Percentiles rank a stretch among this genome's conserved stretches.
phyloP scores from a whole-genome alignment of 2,797 vertebrate species.

The Spinibarbus caldwelli region DNA sequence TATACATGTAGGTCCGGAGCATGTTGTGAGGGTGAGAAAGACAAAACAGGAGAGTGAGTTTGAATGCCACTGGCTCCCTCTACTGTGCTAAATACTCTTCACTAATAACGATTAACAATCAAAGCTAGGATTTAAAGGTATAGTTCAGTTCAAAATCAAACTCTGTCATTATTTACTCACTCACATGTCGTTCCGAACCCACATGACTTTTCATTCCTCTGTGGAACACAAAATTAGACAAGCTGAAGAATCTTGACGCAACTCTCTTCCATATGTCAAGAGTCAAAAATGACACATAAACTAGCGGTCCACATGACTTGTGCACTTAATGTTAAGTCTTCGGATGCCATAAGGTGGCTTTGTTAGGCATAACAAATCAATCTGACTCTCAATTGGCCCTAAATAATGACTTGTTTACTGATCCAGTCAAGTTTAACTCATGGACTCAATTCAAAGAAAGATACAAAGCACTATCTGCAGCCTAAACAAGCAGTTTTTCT shows the following conservation, averaged over 20 bases:
- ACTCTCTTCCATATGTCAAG: not conserved
- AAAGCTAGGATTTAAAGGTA: not conserved
- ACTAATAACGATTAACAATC: not conserved
- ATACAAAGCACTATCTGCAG: not conserved
- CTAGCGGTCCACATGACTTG: not conserved
- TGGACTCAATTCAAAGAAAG: not conserved
- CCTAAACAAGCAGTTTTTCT: not conserved
- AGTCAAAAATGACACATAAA: not conserved
- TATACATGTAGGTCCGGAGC: constrained; percentile 55
- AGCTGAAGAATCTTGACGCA: not conserved
- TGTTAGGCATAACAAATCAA: not conserved
- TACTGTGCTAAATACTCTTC: constrained; percentile 43
- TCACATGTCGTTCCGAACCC: not conserved
- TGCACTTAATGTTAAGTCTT: not conserved
- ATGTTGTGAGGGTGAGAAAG: constrained; percentile 18
- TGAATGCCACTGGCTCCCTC: constrained; percentile 42
- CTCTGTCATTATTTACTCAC: not conserved
- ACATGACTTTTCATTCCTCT: not conserved
- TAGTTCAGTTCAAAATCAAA: not conserved
- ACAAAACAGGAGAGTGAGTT: constrained; percentile 11
- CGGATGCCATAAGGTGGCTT: not conserved
- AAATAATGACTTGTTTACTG: constrained; percentile 9
- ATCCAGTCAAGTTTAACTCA: not conserved
- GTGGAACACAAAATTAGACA: not conserved
- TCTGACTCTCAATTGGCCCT: not conserved